Base-by-base conservation (phyloP, 2,113 vertebrate species). In the Melanotaenia duboulayi region DNA sequence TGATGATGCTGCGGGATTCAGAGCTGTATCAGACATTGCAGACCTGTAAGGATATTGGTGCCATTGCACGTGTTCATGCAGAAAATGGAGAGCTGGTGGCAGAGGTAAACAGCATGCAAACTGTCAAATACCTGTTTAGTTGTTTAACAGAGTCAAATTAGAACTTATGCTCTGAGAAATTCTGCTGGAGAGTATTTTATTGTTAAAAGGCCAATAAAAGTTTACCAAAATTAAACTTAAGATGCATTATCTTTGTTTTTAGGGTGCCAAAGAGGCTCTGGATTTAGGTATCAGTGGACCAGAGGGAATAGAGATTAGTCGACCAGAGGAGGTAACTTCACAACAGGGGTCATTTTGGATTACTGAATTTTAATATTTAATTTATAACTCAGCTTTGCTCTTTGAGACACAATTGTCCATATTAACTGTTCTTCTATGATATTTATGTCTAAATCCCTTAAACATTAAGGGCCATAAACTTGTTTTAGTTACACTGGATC, bases 51-150 rank as follows among this genome's bases (percentile, higher is more conserved):
- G 96, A 97, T 89, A 89, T 99, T 0, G 97, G 97, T 0, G 97
- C 96, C 4, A 95, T 99, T 3, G 94, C 97, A 58, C 94, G 97
- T 0, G 96, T 98, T 77, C 97, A 98, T 0, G 96, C 97, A 0
- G 97, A 99, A 89, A 99, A 98, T 0, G 97, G 97, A 13, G 97
- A 98, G 89, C 95, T 99, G 20, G 97, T 98, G 87, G 94, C 97
- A 0, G 97, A 99, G 97, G 97, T 97, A 90, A 35, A 48, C 16
- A n/a, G 19, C 42, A 42, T 17, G 40, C 61, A 73, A 5, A 55
- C 25, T 28, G 10, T 11, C 17, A 23, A 7, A 63, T 6, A 54
- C 5, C 2, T 10, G 23, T 22, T 12, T 7, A 35, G 1, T 5
- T 35, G 32, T 35, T 35, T 35, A 35, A 7, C 32, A 35, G 28